These are phyloP conservation scores for Catocala sponsa DNA, from an alignment of 2,888 invertebrate species.

Conservation along the genomic window DNA sequence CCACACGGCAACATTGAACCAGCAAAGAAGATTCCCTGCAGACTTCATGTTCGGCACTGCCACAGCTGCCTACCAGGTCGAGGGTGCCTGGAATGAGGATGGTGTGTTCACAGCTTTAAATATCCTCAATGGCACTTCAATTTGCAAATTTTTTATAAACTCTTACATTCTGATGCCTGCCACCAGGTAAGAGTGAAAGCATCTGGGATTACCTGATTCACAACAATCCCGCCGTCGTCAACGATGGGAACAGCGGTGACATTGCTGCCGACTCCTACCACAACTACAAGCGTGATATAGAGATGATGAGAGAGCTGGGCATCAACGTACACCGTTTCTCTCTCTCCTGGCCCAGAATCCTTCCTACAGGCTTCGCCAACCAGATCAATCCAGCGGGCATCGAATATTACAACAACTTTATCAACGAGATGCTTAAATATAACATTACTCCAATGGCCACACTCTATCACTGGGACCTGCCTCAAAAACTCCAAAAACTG, in stretches of 20 bases:
- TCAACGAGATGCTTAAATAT: conserved; percentile 87
- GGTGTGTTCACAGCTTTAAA: conserved; percentile 48
- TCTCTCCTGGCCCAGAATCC: conserved; percentile 83
- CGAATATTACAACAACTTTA: conserved; percentile 89
- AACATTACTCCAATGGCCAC: conserved; percentile 88
- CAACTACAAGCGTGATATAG: conserved; percentile 87
- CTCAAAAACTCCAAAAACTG: conserved; percentile 79
- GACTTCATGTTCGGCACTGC: conserved; percentile 71
- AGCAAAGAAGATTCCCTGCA: conserved; percentile 63
- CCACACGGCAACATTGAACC: conserved; percentile 27
- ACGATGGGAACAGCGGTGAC: conserved; percentile 84
- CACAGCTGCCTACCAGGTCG: conserved; percentile 73
- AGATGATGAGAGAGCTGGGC: conserved; percentile 75
- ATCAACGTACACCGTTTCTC: conserved; percentile 84
- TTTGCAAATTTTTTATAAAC: too few species aligned
- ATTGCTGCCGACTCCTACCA: conserved; percentile 88
- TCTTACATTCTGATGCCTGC: neutral
- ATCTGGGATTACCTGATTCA: conserved; percentile 73
- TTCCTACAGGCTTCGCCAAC: conserved; percentile 60
- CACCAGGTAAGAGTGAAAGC: conserved; percentile 65
- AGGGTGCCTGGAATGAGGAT: conserved; percentile 71
- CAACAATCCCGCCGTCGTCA: conserved; percentile 57
- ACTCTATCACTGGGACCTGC: conserved; percentile 85
- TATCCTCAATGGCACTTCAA: neutral
- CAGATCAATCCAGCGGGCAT: conserved; percentile 89